Percentiles rank a stretch among this genome's conserved stretches.
These are phyloP conservation scores for Sinelater perroti DNA, from an alignment of 2,888 invertebrate genomes.

Conservation along the genomic window DNA sequence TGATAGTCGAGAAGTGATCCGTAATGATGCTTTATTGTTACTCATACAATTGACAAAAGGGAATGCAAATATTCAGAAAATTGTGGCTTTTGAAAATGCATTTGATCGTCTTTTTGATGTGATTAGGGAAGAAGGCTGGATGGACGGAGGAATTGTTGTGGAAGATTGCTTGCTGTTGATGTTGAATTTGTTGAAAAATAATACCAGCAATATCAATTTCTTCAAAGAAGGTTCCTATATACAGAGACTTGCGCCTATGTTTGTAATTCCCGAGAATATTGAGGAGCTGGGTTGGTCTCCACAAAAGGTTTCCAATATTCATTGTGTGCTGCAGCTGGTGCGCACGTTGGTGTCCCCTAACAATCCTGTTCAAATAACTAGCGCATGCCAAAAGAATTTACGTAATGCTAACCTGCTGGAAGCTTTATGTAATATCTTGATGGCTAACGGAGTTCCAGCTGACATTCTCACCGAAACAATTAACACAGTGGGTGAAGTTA, in stretches of 20 bases:
- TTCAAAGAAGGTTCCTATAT: slow-evolving; percentile 98
- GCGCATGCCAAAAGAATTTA: slow-evolving; percentile 89
- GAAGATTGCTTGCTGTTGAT: slow-evolving; percentile 96
- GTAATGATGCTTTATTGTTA: slow-evolving; percentile 92
- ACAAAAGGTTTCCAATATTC: slow-evolving; percentile 94
- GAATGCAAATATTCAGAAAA: slow-evolving; percentile 98
- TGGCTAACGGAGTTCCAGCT: slow-evolving; percentile 96
- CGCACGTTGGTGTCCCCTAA: slow-evolving; percentile 93
- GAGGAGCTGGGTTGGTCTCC: slow-evolving; percentile 87
- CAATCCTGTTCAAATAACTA: slow-evolving; percentile 83
- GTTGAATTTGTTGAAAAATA: slow-evolving; percentile 92
- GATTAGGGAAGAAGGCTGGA: slow-evolving; percentile 84
- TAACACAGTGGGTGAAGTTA: slow-evolving; percentile 90
- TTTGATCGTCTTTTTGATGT: slow-evolving; percentile 96
- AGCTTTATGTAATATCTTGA: slow-evolving; percentile 86
- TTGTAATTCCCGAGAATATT: slow-evolving; percentile 75
- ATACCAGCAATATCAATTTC: slow-evolving; percentile 97
- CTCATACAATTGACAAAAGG: slow-evolving; percentile 92
- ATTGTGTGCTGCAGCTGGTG: slow-evolving; percentile 89
- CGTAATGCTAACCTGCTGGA: slow-evolving; percentile 83
- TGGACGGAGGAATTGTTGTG: slow-evolving; percentile 96
- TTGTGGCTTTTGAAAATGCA: slow-evolving; percentile 98
- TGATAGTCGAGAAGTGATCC: slow-evolving; percentile 93
- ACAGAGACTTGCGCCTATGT: slow-evolving; percentile 89
- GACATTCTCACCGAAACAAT: slow-evolving; percentile 97